These are phyloP conservation scores for Hippopotamyrus pictus DNA, from an alignment of 2,797 vertebrate genomes.

Conservation along the genomic window DNA sequence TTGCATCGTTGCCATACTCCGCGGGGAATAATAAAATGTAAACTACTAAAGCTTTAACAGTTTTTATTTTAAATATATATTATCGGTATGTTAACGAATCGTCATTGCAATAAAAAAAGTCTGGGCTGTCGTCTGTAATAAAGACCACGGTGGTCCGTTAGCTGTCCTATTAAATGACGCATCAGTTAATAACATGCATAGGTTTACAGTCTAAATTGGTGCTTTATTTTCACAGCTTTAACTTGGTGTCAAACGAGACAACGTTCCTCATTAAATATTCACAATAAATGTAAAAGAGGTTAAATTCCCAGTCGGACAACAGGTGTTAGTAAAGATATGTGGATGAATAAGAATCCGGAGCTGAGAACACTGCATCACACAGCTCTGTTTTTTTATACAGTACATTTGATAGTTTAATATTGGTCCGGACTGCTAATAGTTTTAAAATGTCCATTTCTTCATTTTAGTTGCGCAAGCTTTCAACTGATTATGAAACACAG, in stretches of 20 bases:
- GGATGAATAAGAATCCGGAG: background rate
- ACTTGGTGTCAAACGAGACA: background rate
- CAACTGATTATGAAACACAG: background rate
- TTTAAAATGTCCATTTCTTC: background rate
- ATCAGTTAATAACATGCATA: background rate
- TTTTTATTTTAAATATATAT: background rate
- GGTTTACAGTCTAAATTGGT: background rate
- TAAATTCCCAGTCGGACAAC: background rate
- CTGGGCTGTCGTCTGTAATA: background rate
- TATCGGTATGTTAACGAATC: background rate
- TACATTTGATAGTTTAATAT: background rate
- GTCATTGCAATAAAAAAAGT: background rate
- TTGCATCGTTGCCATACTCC: background rate
- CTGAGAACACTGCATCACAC: background rate
- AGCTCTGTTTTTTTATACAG: background rate
- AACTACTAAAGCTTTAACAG: background rate
- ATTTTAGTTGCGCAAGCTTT: background rate
- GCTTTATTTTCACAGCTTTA: constrained; percentile 1
- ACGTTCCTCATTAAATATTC: background rate
- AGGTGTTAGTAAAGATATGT: background rate
- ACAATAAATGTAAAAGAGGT: background rate
- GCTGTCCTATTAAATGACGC: background rate
- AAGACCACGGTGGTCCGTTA: background rate
- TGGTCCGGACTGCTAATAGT: background rate
- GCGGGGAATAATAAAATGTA: background rate